phyloP scores from a whole-genome alignment of 2,888 invertebrate species.

The Micoletzkya japonica region DNA sequence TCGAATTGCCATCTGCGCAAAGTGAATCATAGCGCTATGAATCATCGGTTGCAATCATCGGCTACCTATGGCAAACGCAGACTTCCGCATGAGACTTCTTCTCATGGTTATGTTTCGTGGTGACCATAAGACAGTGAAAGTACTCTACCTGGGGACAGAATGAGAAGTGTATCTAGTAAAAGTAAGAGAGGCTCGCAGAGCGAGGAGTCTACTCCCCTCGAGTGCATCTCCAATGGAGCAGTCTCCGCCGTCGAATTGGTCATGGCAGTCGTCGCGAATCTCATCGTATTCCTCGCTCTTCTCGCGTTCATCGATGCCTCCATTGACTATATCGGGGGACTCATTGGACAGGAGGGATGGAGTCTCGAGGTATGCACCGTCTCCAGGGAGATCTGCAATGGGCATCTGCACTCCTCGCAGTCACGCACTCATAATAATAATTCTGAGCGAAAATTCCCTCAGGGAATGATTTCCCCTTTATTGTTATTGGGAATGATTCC shows the following conservation, averaged over 20 bases:
- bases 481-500: slow-evolving; percentile 1
- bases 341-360: slow-evolving; percentile 74
- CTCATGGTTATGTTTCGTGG: too few species aligned
- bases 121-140: too few species aligned
- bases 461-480: too few species aligned
- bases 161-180: not conserved
- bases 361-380: slow-evolving; percentile 68
- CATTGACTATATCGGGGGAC: slow-evolving; percentile 78
- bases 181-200: slow-evolving; percentile 28
- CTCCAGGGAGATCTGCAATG: too few species aligned
- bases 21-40: too few species aligned
- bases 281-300: slow-evolving; percentile 87
- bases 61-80: too few species aligned
- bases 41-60: too few species aligned
- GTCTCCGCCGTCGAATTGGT: slow-evolving; percentile 79
- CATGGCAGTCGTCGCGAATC: slow-evolving; percentile 84
- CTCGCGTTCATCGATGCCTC: slow-evolving; percentile 82
- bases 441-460: not conserved
- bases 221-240: slow-evolving; percentile 89
- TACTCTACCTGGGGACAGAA: too few species aligned
- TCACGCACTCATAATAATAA: not conserved
- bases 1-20: too few species aligned
- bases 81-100: too few species aligned
- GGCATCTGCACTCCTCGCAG: too few species aligned
- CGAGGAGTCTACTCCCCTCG: slow-evolving; percentile 80